These are phyloP conservation scores for Melospiza melodia DNA, from an alignment of 2,113 vertebrate genomes.

Conservation along the genomic window DNA sequence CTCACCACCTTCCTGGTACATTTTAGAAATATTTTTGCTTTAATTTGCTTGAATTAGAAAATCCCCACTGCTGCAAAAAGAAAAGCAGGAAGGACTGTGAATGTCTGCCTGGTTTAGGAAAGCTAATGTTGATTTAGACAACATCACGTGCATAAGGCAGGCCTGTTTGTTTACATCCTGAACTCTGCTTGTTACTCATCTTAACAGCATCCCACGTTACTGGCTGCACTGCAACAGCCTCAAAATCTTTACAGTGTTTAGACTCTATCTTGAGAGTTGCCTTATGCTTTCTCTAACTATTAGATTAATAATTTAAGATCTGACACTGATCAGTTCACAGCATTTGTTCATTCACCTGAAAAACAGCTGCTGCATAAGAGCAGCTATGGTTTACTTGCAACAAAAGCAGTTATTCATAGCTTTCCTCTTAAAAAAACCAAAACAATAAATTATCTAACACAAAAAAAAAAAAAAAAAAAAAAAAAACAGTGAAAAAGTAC, in stretches of 20 bases:
- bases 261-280: background rate
- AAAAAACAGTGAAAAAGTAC: background rate
- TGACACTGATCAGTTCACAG: background rate
- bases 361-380: background rate
- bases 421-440: background rate
- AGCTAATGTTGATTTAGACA: background rate
- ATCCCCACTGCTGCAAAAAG: background rate
- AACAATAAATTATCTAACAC: background rate
- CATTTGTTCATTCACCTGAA: background rate
- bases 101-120: background rate
- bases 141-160: background rate
- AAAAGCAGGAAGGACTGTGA: background rate
- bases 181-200: background rate
- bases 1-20: rapidly evolving
- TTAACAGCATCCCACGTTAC: background rate
- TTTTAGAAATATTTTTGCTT: background rate
- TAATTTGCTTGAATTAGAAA: background rate
- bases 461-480: background rate
- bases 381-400: background rate
- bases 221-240: background rate
- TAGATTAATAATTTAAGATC: background rate
- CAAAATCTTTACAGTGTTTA: background rate
- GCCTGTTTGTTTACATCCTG: background rate
- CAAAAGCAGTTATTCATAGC: background rate
- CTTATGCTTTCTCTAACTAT: background rate